Base-by-base conservation (phyloP, 2,113 vertebrate genomes). In the Catharus fuscescens region DNA sequence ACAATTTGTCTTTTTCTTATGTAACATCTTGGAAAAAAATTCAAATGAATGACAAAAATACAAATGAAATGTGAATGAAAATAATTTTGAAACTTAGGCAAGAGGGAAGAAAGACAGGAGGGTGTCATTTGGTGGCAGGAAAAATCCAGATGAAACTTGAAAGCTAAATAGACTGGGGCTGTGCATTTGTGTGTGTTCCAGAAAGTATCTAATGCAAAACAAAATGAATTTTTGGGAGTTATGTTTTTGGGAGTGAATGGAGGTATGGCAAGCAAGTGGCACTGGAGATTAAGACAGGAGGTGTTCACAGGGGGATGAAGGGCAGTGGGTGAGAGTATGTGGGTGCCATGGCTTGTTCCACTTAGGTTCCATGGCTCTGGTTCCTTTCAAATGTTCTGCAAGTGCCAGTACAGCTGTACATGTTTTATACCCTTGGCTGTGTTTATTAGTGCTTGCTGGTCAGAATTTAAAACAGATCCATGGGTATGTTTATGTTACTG, bases 211-310 rank as follows among this genome's bases (percentile, higher is more conserved):
- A 18, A 19, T 29, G 18, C n/a, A 28, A 83, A 86, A 31, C 10
- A 11, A 54, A 64, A 15, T n/a, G 3, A 71, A 56, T 44, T 65
- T 31, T 44, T 18, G 20, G 18, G 24, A 74, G 10, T 72, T 53
- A 36, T 0, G 0, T 83, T 83, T 78, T 73, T 16, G 18, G 24
- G 6, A 69, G 5, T 48, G 73, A 74, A n/a, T 0, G 3, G 32
- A 77, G 19, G 8, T 40, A 18, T 34, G 44, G 31, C 19, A 73
- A n/a, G 10, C 28, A 77, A 52, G 28, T 36, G 52, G 7, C 50
- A 16, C 16, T 77, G 60, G 25, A 62, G 6, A 16, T 56, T 42
- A 45, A n/a, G 26, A 62, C 53, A 76, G 42, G 18, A 19, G 14
- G 3, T 45, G 11, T 52, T 71, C 14, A 20, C 7, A 60, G 26